Conservation (phyloP, 1,140 invertebrate species). For the Hyposmocoma kahamanoa region DNA sequence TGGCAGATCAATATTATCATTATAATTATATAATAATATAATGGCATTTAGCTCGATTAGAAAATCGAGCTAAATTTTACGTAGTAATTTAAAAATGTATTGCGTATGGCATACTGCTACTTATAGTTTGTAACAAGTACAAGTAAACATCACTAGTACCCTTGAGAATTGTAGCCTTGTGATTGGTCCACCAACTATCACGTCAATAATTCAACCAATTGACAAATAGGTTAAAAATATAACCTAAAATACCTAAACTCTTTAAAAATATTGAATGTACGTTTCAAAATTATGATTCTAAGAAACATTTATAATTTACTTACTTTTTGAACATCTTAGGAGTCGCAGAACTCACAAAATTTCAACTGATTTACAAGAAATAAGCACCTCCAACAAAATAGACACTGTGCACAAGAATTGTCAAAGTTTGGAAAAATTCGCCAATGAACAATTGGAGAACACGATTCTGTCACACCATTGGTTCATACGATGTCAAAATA, state of each 20-base stretch:
- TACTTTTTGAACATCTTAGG: slow-evolving; percentile 64
- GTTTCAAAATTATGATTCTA: not conserved
- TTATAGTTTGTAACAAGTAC: too few species aligned
- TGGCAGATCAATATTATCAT: too few species aligned
- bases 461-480: not conserved
- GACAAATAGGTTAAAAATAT: not conserved
- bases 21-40: too few species aligned
- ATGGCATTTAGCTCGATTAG: too few species aligned
- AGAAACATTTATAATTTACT: slow-evolving; percentile 20
- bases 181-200: slow-evolving; percentile 21
- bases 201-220: slow-evolving; percentile 30
- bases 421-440: not conserved
- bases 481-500: not conserved
- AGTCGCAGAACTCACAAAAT: not conserved
- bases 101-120: too few species aligned
- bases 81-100: too few species aligned
- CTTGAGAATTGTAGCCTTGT: too few species aligned
- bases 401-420: not conserved
- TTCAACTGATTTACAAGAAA: not conserved
- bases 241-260: not conserved
- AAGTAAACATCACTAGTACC: too few species aligned
- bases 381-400: not conserved
- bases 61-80: too few species aligned
- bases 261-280: not conserved
- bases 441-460: not conserved